Conservation (phyloP, 2,113 vertebrate species). For the Corynorhinus townsendii region DNA sequence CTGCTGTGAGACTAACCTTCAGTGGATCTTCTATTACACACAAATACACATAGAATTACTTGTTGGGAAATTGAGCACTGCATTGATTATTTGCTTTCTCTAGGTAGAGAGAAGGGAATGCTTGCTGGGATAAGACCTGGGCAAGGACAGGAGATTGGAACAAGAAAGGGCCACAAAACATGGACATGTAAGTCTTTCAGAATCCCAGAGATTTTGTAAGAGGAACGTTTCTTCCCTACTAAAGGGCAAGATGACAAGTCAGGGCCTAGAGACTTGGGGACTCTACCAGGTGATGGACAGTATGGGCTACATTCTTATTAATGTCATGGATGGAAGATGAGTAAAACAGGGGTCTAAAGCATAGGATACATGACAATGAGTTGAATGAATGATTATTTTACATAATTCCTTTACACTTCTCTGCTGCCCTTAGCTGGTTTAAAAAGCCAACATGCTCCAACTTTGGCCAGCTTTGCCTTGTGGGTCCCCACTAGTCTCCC, state of each 20-base stretch:
- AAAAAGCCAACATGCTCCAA: neutral
- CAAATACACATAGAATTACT: accelerated
- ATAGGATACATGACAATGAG: accelerated
- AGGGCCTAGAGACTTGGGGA: neutral
- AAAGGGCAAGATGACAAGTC: neutral
- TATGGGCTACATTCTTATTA: neutral
- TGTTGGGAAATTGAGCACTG: accelerated
- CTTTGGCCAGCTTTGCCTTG: neutral
- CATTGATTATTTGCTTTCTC: neutral
- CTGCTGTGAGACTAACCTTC: neutral
- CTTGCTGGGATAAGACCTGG: neutral
- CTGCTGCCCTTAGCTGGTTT: neutral
- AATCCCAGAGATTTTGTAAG: neutral
- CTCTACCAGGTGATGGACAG: neutral
- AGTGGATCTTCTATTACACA: neutral
- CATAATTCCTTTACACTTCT: accelerated
- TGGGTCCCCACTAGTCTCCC: accelerated
- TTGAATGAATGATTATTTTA: neutral
- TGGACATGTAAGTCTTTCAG: accelerated
- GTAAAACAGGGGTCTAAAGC: neutral
- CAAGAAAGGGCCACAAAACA: neutral
- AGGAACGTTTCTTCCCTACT: neutral
- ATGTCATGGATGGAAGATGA: neutral
- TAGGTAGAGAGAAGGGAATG: neutral
- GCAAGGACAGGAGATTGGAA: neutral